Conservation (phyloP, 2,113 vertebrate species). For the Thalassoma bifasciatum region DNA sequence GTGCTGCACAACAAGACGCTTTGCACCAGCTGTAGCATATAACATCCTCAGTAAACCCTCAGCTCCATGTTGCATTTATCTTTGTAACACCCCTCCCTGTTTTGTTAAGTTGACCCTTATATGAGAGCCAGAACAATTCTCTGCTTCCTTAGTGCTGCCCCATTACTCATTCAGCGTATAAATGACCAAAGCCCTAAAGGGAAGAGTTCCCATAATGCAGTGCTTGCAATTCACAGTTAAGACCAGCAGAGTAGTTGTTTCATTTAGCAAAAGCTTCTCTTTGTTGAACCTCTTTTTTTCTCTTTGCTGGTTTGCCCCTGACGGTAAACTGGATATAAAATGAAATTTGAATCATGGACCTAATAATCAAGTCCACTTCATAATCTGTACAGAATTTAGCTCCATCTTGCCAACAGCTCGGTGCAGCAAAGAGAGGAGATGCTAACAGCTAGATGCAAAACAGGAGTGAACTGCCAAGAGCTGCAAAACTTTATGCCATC, state of each 20-base stretch:
- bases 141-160: neutral
- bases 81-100: neutral
- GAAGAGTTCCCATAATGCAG: neutral
- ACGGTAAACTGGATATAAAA: too few species aligned
- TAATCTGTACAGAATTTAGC: too few species aligned
- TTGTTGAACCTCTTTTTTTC: neutral
- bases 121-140: conserved; percentile 12
- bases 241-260: neutral
- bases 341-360: too few species aligned
- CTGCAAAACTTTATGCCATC: too few species aligned
- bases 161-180: neutral
- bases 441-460: too few species aligned
- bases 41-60: neutral
- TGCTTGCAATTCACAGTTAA: conserved; percentile 1
- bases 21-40: too few species aligned
- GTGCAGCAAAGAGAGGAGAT: too few species aligned
- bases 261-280: neutral
- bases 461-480: too few species aligned
- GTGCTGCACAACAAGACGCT: too few species aligned
- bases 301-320: too few species aligned
- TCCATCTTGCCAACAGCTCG: too few species aligned
- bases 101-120: conserved; percentile 6
- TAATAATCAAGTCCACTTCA: too few species aligned
- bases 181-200: neutral
- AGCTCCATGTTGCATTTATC: neutral